These are phyloP conservation scores for Mesochorus sp. DNA, from an alignment of 2,888 invertebrate species.

Conservation along the genomic window DNA sequence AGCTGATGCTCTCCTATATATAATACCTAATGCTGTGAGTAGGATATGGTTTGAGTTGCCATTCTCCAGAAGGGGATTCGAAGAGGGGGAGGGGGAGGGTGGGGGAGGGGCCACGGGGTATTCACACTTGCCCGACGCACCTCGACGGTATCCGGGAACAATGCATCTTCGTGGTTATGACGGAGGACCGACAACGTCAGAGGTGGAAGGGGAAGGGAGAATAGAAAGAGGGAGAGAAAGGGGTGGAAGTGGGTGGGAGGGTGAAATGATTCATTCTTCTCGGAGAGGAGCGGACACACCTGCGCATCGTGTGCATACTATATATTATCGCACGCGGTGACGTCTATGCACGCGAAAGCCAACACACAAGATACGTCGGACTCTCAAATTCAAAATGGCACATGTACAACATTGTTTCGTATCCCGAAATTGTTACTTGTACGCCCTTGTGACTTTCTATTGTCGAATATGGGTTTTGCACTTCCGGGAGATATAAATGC, in stretches of 20 bases:
- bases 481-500: too few species aligned
- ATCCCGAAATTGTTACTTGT: neutral
- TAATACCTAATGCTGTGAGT: neutral
- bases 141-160: constrained; percentile 51
- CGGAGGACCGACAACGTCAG: constrained; percentile 46
- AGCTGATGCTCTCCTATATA: constrained; percentile 8
- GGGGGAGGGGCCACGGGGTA: neutral
- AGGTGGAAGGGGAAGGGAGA: too few species aligned
- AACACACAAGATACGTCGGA: neutral
- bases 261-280: constrained; percentile 48
- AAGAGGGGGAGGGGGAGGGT: neutral
- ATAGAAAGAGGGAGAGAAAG: neutral
- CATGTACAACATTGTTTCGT: neutral
- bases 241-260: neutral
- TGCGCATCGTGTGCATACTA: constrained; percentile 45
- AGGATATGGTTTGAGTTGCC: neutral
- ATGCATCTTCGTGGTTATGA: constrained; percentile 58
- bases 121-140: constrained; percentile 30
- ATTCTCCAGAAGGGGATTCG: neutral
- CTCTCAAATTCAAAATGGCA: neutral
- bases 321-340: constrained; percentile 50
- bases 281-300: constrained; percentile 44
- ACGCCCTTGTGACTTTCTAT: too few species aligned
- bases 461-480: too few species aligned
- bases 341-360: constrained; percentile 31